phyloP scores from a whole-genome alignment of 2,888 invertebrate genomes.

The Ptilodon capucinus region DNA sequence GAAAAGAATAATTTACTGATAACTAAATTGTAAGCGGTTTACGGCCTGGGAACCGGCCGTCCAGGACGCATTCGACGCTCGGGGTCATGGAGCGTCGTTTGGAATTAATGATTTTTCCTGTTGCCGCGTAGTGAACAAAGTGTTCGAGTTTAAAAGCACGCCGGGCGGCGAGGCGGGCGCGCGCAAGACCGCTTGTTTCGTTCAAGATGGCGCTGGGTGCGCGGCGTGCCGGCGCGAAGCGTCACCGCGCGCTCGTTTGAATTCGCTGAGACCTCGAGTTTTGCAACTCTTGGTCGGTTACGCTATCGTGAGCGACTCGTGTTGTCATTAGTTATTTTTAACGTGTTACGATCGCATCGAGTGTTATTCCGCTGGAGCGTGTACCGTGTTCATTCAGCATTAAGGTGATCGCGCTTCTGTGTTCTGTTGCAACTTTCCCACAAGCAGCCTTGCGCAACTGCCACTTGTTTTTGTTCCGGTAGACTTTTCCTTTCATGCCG shows the following conservation, averaged over 20 bases:
- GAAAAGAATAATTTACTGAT: constrained; percentile 51
- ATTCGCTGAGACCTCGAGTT: constrained; percentile 63
- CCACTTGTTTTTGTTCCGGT: constrained; percentile 74
- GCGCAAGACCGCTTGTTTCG: constrained; percentile 56
- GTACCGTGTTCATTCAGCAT: constrained; percentile 56
- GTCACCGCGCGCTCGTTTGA: constrained; percentile 75
- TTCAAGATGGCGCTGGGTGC: constrained; percentile 77
- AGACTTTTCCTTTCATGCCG: constrained; percentile 71
- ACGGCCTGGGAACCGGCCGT: neutral
- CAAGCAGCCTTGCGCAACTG: constrained; percentile 75
- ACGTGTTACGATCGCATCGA: constrained; percentile 52
- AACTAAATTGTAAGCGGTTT: constrained; percentile 11
- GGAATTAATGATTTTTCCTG: constrained; percentile 25
- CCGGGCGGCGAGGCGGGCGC: constrained; percentile 51
- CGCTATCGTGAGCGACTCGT: constrained; percentile 75
- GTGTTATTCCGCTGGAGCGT: constrained; percentile 53
- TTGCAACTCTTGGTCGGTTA: constrained; percentile 69
- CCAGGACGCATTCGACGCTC: constrained; percentile 1
- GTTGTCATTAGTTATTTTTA: constrained; percentile 81
- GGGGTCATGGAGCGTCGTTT: constrained; percentile 15
- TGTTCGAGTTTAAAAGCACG: constrained; percentile 58
- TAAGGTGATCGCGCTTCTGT: constrained; percentile 54
- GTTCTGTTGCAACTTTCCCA: constrained; percentile 76
- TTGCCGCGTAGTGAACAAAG: constrained; percentile 32
- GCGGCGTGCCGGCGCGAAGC: constrained; percentile 77